Base-by-base conservation (phyloP, 2,113 vertebrate genomes). In the Phaethornis superciliosus region DNA sequence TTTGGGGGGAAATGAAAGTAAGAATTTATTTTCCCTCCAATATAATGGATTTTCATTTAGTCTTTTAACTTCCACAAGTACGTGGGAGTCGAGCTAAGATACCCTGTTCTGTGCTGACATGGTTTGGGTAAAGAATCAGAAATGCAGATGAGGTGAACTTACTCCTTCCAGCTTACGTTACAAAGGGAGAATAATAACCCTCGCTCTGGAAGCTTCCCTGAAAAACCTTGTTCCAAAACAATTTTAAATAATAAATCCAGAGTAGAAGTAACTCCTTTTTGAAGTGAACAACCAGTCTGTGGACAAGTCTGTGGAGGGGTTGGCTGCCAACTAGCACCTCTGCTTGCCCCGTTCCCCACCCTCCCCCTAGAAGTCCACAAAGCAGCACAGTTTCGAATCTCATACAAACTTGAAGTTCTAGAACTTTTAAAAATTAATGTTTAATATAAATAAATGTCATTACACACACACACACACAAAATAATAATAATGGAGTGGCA, bases 31-130 rank as follows among this genome's bases (percentile, higher is more conserved):
- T 93, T 52, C 92, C 86, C 75, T 23, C 72, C 72, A 93, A 2
- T 68, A 2, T 68, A 93, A 92, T 88, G 52, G 90, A 95, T 96
- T 88, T 96, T 94, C 80, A 70, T 92, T 97, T 96, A 94, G 63
- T 91, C 94, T 95, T 97, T 92, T 88, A 96, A 97, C 86, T 97
- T 96, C 82, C 96, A 96, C 90, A 94, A 72, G 55, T 96, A 91
- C 10, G 90, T 96, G 94, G 97, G 92, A 97, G 90, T 95, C 46
- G 55, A 97, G 89, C 78, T 94, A 60, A 91, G 90, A 97, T 98
- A 98, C 97, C 96, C 97, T 98, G 97, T 97, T 97, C 96, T 97
- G 97, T 97, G 97, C 97, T 98, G 95, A 97, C 86, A 95, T 24
- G 85, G 95, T 97, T 85, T 96, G 82, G 95, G 95, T 91, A 81